These are phyloP conservation scores for Lordiphosa collinella DNA, from an alignment of 1,140 invertebrate genomes.

Conservation along the genomic window DNA sequence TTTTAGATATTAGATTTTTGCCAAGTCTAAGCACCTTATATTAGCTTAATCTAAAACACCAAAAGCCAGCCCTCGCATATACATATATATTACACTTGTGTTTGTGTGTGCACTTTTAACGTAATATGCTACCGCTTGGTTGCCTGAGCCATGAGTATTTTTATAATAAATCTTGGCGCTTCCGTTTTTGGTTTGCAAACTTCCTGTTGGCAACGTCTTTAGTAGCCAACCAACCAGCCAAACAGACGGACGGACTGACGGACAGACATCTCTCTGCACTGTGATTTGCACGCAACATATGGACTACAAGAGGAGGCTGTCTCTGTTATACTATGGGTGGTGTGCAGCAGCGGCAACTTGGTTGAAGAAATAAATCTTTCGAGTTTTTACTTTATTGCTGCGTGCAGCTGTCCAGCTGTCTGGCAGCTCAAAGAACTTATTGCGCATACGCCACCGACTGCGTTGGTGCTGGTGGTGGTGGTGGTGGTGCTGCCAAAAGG, in stretches of 20 bases:
- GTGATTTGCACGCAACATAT: slow-evolving; percentile 77
- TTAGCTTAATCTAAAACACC: too few species aligned
- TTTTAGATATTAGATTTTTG: too few species aligned
- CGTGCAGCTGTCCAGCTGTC: slow-evolving; percentile 39
- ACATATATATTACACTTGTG: slow-evolving; percentile 13
- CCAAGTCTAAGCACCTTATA: too few species aligned
- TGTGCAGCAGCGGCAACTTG: slow-evolving; percentile 42
- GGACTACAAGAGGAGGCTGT: slow-evolving; percentile 39
- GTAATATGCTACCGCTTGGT: slow-evolving; percentile 73
- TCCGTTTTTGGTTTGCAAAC: slow-evolving; percentile 78
- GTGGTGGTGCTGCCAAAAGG: slow-evolving; percentile 8
- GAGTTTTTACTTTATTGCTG: slow-evolving; percentile 69
- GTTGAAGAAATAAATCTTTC: slow-evolving; percentile 65
- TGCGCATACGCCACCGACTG: slow-evolving; percentile 47
- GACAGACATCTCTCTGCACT: slow-evolving; percentile 24
- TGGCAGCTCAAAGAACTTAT: slow-evolving; percentile 29
- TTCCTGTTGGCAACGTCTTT: slow-evolving; percentile 72
- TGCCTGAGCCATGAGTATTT: slow-evolving; percentile 73
- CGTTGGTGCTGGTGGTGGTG: slow-evolving; percentile 6
- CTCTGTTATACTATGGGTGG: slow-evolving; percentile 19
- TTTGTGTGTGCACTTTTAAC: slow-evolving; percentile 63
- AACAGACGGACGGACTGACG: background rate
- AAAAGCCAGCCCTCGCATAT: background rate
- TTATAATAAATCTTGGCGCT: slow-evolving; percentile 75
- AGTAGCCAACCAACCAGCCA: slow-evolving; percentile 34